phyloP scores from a whole-genome alignment of 2,888 invertebrate genomes.

The Agrochola lota region DNA sequence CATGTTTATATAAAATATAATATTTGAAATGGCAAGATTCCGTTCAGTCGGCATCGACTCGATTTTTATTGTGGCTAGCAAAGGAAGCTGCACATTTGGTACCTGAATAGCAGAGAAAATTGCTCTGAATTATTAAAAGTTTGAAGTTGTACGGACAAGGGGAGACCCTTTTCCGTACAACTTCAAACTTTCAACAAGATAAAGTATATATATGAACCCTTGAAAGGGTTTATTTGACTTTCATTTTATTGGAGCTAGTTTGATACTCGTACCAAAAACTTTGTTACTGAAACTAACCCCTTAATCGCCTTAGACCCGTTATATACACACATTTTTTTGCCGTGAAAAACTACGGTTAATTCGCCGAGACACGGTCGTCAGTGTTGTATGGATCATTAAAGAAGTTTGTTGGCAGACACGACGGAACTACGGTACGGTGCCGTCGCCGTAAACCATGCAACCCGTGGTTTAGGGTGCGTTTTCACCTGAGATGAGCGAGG shows the following conservation, averaged over 20 bases:
- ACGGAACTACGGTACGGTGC: background rate
- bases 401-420: background rate
- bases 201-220: conserved; percentile 16
- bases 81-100: background rate
- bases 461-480: background rate
- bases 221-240: conserved; percentile 32
- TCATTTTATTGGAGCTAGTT: conserved; percentile 24
- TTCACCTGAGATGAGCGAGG: too few relatives aligned
- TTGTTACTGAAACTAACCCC: background rate
- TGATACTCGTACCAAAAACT: background rate
- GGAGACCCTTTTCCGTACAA: too few relatives aligned
- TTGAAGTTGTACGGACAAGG: conserved; percentile 16
- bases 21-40: too few relatives aligned
- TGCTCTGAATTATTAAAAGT: conserved; percentile 6
- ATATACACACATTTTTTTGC: background rate
- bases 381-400: background rate
- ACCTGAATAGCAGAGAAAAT: background rate
- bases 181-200: conserved; percentile 3
- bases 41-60: too few relatives aligned
- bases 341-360: background rate
- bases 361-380: background rate
- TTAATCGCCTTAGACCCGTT: background rate
- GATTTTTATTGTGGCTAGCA: background rate
- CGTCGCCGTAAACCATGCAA: background rate
- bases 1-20: too few relatives aligned